phyloP scores from a whole-genome alignment of 2,797 vertebrate species.

The Ctenopoma kingsleyae region DNA sequence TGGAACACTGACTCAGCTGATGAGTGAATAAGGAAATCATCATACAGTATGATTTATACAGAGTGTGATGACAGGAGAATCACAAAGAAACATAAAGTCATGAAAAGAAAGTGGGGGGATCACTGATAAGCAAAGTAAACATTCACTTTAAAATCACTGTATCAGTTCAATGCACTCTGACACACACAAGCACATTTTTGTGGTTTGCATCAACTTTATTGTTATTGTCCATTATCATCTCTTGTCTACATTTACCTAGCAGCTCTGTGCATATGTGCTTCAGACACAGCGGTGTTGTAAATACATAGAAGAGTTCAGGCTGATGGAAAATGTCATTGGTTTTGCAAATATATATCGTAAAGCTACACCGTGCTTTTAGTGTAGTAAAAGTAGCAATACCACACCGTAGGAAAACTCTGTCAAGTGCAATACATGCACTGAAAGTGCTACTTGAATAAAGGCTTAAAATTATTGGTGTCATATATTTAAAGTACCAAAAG shows the following conservation, averaged over 20 bases:
- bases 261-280: not conserved
- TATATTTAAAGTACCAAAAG: too few species aligned
- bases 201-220: not conserved
- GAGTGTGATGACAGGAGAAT: not conserved
- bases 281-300: too few species aligned
- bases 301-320: too few species aligned
- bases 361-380: too few species aligned
- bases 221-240: not conserved
- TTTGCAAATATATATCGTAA: too few species aligned
- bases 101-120: not conserved
- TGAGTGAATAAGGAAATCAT: conserved; percentile 2
- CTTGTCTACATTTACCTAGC: not conserved
- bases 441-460: too few species aligned
- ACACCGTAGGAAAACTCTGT: too few species aligned
- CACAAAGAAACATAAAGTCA: conserved; percentile 1
- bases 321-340: too few species aligned
- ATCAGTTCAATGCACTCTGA: too few species aligned
- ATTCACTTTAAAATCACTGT: not conserved
- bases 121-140: not conserved
- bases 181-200: not conserved
- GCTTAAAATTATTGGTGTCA: too few species aligned
- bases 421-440: too few species aligned
- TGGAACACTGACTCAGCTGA: conserved; percentile 13
- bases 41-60: not conserved
- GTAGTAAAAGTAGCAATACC: too few species aligned